Evolutionary conservation across 2,113 vertebrate species (phyloP).

Genomic region (Mesembrinibis cayennensis): DNA sequence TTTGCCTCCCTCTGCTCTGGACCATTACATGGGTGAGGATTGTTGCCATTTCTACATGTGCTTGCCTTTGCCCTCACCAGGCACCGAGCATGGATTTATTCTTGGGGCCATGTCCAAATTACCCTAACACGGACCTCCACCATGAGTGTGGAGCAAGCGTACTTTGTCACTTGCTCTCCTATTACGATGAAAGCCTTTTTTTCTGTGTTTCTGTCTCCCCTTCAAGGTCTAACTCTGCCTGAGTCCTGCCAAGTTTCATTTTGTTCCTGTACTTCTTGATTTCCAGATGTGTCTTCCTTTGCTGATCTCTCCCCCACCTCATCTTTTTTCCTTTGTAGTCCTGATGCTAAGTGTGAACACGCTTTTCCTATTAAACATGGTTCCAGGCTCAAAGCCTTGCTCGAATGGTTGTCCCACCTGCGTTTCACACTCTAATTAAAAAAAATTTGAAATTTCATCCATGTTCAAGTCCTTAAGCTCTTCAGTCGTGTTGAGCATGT

Average conservation of each 20-base stretch:
- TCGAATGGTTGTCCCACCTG: not conserved
- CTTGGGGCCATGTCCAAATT: not conserved
- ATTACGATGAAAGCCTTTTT: not conserved
- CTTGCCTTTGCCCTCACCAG: not conserved
- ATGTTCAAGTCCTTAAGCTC: not conserved
- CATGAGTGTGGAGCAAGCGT: accelerated
- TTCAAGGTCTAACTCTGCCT: not conserved
- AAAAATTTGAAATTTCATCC: not conserved
- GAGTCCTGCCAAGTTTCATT: not conserved
- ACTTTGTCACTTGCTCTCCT: not conserved
- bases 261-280: not conserved
- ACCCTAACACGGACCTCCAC: not conserved
- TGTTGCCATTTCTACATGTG: not conserved
- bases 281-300: not conserved
- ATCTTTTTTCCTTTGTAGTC: not conserved
- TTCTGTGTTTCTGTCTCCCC: not conserved
- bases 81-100: not conserved
- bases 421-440: not conserved
- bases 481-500: not conserved
- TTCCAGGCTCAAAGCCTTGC: not conserved
- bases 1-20: not conserved
- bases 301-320: not conserved
- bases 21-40: not conserved
- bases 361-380: not conserved
- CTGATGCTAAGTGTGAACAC: not conserved